Percentiles rank a stretch among this genome's conserved stretches.
Evolutionary conservation across 2,888 invertebrate genomes (phyloP).

Genomic region (Ochropleura leucogaster): DNA sequence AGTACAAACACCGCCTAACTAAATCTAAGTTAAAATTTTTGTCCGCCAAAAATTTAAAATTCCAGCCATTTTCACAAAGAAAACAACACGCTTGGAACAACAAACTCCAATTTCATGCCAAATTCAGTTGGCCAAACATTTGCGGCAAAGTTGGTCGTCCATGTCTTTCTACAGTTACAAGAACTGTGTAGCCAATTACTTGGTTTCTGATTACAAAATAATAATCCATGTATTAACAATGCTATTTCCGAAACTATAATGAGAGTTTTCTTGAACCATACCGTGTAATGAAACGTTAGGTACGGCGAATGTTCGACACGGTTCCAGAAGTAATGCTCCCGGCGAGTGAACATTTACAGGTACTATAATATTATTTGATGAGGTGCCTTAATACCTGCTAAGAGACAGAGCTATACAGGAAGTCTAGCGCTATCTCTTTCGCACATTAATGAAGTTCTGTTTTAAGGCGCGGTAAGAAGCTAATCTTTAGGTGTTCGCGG

Average conservation of each 20-base stretch:
- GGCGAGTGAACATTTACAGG: not conserved
- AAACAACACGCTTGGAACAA: constrained; percentile 4
- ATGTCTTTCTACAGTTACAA: constrained; percentile 26
- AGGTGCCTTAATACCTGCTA: not conserved
- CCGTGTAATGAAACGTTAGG: not conserved
- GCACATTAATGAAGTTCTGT: too few species aligned
- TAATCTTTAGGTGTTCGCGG: too few species aligned
- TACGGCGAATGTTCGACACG: not conserved
- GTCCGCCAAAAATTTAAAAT: not conserved
- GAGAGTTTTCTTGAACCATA: not conserved
- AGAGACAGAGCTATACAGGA: too few species aligned
- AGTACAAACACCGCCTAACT: not conserved
- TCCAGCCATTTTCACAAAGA: not conserved
- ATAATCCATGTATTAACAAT: constrained; percentile 38
- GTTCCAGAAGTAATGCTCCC: not conserved
- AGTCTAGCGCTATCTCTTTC: too few species aligned
- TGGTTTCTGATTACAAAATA: constrained; percentile 35
- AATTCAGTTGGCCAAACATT: constrained; percentile 34
- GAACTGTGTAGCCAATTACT: constrained; percentile 23
- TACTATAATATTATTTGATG: not conserved
- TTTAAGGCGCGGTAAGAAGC: too few species aligned
- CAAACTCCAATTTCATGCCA: constrained; percentile 30
- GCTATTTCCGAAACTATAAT: constrained; percentile 16
- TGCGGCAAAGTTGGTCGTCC: constrained; percentile 37
- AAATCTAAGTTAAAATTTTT: not conserved